These are phyloP conservation scores for Drosophila parthenogenetica DNA, from an alignment of 2,888 invertebrate species.

Conservation along the genomic window DNA sequence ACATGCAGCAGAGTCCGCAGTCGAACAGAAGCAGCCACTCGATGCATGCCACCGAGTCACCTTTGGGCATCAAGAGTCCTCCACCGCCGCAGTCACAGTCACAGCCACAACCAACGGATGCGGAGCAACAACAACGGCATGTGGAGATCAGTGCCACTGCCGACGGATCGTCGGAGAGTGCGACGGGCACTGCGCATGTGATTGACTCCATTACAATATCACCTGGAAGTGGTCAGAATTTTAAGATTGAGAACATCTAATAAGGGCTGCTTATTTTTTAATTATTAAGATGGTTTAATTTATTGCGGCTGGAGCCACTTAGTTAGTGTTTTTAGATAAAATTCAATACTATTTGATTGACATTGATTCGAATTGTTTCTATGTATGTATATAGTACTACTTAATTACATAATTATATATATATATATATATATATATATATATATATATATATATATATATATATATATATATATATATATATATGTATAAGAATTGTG, in stretches of 20 bases:
- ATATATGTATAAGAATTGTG: conserved; percentile 41
- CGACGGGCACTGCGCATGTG: conserved; percentile 75
- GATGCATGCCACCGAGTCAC: conserved; percentile 68
- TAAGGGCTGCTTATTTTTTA: conserved; percentile 37
- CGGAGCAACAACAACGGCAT: conserved; percentile 44
- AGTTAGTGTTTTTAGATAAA: conserved; percentile 70
- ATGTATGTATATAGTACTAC: conserved; percentile 27
- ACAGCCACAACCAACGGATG: conserved; percentile 11
- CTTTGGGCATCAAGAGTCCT: conserved; percentile 65
- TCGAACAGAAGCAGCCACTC: conserved; percentile 78
- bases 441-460: conserved; percentile 26
- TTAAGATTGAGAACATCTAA: conserved; percentile 85
- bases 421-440: conserved; percentile 40
- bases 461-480: conserved; percentile 29
- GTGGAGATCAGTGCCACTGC: conserved; percentile 61
- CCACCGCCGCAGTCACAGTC: conserved; percentile 47
- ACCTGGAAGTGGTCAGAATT: conserved; percentile 81
- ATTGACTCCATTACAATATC: conserved; percentile 84
- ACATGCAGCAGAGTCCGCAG: conserved; percentile 77
- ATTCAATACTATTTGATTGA: conserved; percentile 43
- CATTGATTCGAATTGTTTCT: conserved; percentile 39
- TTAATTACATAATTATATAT: conserved; percentile 23
- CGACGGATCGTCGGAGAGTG: conserved; percentile 51
- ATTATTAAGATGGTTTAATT: conserved; percentile 47
- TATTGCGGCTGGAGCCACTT: conserved; percentile 66